Base-by-base conservation (phyloP, 2,113 vertebrate genomes). In the Motacilla alba region DNA sequence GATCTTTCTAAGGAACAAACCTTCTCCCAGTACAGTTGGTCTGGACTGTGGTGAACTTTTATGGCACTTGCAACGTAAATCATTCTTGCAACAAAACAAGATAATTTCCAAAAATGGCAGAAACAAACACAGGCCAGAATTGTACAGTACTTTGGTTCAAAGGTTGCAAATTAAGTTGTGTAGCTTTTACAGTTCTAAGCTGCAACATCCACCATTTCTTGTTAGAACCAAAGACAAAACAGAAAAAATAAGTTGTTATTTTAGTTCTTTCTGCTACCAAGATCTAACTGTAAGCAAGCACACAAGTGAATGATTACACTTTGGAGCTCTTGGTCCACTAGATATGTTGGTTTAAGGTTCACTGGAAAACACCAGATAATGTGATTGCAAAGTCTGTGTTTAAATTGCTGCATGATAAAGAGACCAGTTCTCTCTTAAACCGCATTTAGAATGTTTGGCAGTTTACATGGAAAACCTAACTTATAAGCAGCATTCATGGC, bases 21-120 rank as follows among this genome's bases (percentile, higher is more conserved):
- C 70, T 93, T 90, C 67, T 95, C 69, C 70, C 90, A 73, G 53
- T 85, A 81, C 81, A 90, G 90, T 78, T 83, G 86, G 75, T 94
- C 82, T 89, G 77, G 89, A 92, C 55, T 35, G 64, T 13, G 67
- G 72, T 90, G 58, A 96, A 84, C 90, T 96, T 93, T 79, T 39
- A 94, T 2, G 22, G 80, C 69, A 91, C 53, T 95, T 82, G 41
- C 37, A 95, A 87, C 80, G 94, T 97, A 92, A 95, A 96, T 95
- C 94, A 96, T 94, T 95, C 91, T 77, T 87, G 74, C 80, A 95
- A 97, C 74, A 92, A 97, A 97, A 83, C 92, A 91, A 97, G 33
- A 52, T 50, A 47, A 94, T 87, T 94, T 94, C 96, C 93, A 97
- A 98, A 97, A 95, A 97, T 83, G 96, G 95, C 90, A 96, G 95